Evolutionary conservation across 2,888 invertebrate genomes (phyloP).

Genomic region (Atrina japonica): DNA sequence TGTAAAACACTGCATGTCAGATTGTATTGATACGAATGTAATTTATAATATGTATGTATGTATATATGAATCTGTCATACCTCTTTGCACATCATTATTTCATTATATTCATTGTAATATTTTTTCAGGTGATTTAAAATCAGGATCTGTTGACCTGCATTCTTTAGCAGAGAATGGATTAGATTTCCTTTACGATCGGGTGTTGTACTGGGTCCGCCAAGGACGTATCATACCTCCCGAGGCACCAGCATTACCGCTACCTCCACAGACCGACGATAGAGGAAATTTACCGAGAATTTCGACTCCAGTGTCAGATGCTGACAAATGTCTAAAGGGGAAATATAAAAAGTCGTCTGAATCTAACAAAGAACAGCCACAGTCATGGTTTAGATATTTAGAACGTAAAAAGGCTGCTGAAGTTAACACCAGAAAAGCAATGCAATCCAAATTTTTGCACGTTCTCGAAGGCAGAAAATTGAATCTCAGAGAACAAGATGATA

Average conservation of each 20-base stretch:
- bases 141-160: constrained; percentile 43
- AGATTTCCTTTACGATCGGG: constrained; percentile 61
- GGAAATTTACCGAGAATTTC: constrained; percentile 16
- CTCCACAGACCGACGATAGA: constrained; percentile 4
- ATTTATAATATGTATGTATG: no score
- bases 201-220: constrained; percentile 62
- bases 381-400: constrained; percentile 56
- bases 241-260: constrained; percentile 43
- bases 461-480: constrained; percentile 53
- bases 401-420: constrained; percentile 56
- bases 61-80: no score
- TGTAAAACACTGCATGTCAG: no score
- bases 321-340: constrained; percentile 4
- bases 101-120: no score
- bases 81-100: no score
- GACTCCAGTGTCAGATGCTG: constrained; percentile 3
- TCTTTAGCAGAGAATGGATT: constrained; percentile 58
- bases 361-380: constrained; percentile 45
- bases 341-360: constrained; percentile 10
- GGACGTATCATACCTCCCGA: constrained; percentile 54
- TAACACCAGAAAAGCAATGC: constrained; percentile 46
- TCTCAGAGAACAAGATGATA: constrained; percentile 10
- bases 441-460: constrained; percentile 53
- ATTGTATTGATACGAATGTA: no score
- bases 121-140: constrained; percentile 15